Base-by-base conservation (phyloP, 1,140 invertebrate species). In the Drosophila funebris region DNA sequence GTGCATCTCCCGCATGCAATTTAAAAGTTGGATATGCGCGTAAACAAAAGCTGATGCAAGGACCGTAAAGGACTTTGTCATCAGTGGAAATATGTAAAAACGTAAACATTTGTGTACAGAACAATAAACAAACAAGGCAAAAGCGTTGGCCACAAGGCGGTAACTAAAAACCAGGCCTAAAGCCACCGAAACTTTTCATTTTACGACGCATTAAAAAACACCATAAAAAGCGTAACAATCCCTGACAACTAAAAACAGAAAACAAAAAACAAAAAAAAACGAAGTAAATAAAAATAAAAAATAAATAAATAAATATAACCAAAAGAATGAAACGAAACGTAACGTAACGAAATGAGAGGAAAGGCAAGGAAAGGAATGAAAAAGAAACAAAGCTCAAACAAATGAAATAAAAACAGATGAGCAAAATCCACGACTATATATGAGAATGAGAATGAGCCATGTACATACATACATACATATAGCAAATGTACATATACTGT, bases 171-270 rank as follows among this genome's bases (percentile, higher is more conserved):
- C 9, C 20, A 58, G 22, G 29, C 37, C 36, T 24, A 50, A 72
- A 66, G 52, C 62, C 27, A 66, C 29, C 18, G 36, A 78, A 82
- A 74, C 53, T 80, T 79, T 84, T 62, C 68, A 70, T 77, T 84
- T 85, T 84, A 85, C 66, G 82, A 87, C 44, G 61, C 82, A 84
- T 81, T 81, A 87, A 84, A 84, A 77, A 71, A 67, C 61, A 14
- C 71, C 81, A 67, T 84, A 81, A 84, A 84, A 70, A 71, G 22
- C 53, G 44, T 39, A 39, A 67, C 43, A 58, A 58, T 58, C 43
- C 54, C 64, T 50, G 39, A 44, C 69, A 64, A 72, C 62, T 73
- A 60, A 60, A 68, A 20, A 27, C 11, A 56, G 41, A 27, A 18
- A 41, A 50, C 71, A 36, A 46, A 22, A 27, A 68, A 29, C 37